A percentile compares a stretch with the other conserved stretches of the same genome.
Conservation (phyloP, 2,888 invertebrate species). For the Amblyjoppa fuscipennis region DNA sequence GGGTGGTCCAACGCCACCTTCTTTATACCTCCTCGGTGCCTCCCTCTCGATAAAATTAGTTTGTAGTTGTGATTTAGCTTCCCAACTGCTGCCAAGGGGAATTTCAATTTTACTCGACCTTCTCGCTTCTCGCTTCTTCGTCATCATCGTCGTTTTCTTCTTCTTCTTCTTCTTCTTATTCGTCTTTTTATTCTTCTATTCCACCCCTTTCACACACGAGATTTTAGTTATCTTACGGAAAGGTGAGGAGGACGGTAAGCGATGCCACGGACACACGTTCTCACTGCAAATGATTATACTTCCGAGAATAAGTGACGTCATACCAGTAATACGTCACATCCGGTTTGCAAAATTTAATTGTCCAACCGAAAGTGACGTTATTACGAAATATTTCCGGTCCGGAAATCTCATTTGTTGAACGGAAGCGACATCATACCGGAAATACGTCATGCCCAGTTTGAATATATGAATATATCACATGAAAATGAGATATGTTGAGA, state of each 20-base stretch:
- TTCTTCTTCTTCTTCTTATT: constrained; percentile 12
- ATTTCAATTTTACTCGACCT: constrained; percentile 74
- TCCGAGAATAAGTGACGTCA: background rate
- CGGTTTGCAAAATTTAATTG: background rate
- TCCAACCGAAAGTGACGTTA: background rate
- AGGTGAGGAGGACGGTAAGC: background rate
- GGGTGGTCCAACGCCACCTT: constrained; percentile 43
- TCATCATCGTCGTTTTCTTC: constrained; percentile 29
- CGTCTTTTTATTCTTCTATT: constrained; percentile 13
- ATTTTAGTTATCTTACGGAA: background rate
- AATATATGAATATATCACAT: no score
- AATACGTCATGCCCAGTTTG: no score
- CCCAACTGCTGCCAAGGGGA: constrained; percentile 63
- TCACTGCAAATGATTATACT: background rate
- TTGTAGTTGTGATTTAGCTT: constrained; percentile 79
- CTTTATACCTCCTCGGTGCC: constrained; percentile 23
- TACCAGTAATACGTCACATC: background rate
- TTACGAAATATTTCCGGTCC: no score
- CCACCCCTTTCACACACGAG: background rate
- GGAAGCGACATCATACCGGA: no score
- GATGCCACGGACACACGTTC: background rate
- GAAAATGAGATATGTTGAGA: no score
- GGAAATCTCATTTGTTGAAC: no score
- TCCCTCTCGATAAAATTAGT: constrained; percentile 75
- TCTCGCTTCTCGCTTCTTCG: constrained; percentile 21